Percentiles rank a stretch among this genome's conserved stretches.
Evolutionary conservation across 2,888 invertebrate genomes (phyloP).

Genomic region (Scaptomyza flava): DNA sequence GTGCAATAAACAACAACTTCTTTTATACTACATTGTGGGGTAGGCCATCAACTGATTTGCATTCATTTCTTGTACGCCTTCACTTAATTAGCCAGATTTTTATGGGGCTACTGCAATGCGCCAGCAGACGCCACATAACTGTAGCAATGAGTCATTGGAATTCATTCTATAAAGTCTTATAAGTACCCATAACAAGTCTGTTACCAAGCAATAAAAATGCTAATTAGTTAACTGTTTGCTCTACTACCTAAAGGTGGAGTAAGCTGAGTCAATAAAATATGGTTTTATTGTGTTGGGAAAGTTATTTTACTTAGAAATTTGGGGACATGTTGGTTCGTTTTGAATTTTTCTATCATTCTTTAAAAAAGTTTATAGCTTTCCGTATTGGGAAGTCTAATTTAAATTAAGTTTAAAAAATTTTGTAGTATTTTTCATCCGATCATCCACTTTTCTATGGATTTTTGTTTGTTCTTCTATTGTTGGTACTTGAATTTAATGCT

Average conservation of each 20-base stretch:
- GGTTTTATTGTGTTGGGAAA: not conserved
- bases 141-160: constrained; percentile 1
- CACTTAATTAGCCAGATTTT: constrained; percentile 45
- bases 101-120: constrained; percentile 42
- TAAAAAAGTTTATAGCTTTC: no score
- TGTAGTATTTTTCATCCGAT: no score
- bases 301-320: not conserved
- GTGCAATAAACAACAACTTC: constrained; percentile 37
- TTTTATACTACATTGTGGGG: constrained; percentile 14
- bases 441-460: no score
- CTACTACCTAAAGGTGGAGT: not conserved
- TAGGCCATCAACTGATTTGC: constrained; percentile 13
- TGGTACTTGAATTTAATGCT: not conserved
- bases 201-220: constrained; percentile 3
- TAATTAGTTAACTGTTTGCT: not conserved
- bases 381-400: no score
- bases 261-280: not conserved
- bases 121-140: not conserved
- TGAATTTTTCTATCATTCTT: no score
- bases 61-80: constrained; percentile 33
- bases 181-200: constrained; percentile 2
- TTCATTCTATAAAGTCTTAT: not conserved
- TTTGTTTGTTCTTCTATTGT: no score
- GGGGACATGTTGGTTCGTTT: no score
- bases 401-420: no score